Percentiles rank a stretch among this genome's conserved stretches.
Conservation (phyloP, 2,113 vertebrate genomes). For the Thinocorus orbignyianus region DNA sequence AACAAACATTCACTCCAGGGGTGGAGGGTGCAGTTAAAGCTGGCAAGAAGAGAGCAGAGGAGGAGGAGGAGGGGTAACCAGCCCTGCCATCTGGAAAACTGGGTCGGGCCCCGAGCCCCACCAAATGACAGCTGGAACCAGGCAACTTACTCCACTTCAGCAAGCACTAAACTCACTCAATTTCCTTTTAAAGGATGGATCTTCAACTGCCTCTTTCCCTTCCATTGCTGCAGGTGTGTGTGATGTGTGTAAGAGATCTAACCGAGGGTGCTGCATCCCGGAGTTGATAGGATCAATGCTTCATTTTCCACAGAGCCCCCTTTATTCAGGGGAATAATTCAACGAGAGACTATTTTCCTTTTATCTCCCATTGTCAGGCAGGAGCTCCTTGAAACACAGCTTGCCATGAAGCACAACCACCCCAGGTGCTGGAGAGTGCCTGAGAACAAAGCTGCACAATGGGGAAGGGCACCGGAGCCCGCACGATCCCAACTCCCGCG, state of each 20-base stretch:
- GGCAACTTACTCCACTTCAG: slow-evolving; percentile 55
- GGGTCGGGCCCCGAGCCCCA: slow-evolving; percentile 3
- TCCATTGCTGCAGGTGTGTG: slow-evolving; percentile 58
- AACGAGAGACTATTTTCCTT: slow-evolving; percentile 58
- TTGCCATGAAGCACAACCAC: slow-evolving; percentile 32
- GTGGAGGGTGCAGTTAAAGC: neutral
- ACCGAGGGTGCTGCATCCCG: slow-evolving; percentile 29
- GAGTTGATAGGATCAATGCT: slow-evolving; percentile 63
- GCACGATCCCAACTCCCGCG: neutral
- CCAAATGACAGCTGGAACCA: slow-evolving; percentile 55
- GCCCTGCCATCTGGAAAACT: slow-evolving; percentile 30
- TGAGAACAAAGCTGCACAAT: slow-evolving; percentile 52
- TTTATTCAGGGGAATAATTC: slow-evolving; percentile 64
- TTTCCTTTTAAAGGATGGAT: slow-evolving; percentile 38
- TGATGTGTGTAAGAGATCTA: slow-evolving; percentile 67
- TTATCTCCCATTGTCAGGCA: slow-evolving; percentile 65
- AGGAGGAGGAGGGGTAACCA: neutral
- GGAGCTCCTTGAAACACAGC: slow-evolving; percentile 52
- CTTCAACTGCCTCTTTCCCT: slow-evolving; percentile 51
- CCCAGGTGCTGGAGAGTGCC: slow-evolving; percentile 58
- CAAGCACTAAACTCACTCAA: slow-evolving; percentile 58
- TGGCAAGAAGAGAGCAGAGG: neutral
- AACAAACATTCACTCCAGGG: neutral
- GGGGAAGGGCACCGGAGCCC: slow-evolving; percentile 19
- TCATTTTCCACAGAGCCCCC: slow-evolving; percentile 62